Evolutionary conservation across 2,797 vertebrate genomes (phyloP), one percentile per base, ranked within the genome.

Genomic region (Brachymystax lenok): DNA sequence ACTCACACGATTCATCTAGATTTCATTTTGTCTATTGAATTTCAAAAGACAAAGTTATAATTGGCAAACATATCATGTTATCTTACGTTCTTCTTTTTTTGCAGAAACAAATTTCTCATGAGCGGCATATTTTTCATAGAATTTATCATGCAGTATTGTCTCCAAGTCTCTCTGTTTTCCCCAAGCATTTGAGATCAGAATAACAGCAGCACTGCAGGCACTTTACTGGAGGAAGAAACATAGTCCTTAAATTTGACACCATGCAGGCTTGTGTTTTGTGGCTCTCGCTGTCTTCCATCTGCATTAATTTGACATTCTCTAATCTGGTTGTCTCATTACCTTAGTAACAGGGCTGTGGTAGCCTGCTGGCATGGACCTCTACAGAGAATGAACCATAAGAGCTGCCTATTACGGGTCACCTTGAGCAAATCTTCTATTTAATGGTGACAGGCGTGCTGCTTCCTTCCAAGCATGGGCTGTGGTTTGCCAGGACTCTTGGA

Each of bases 271-370:
- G 84, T 88, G 77, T 88, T 84, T 81, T 80, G 82, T 85, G 83
- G 79, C 76, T 89, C 87, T 91, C 87, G 79, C 88, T 84, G 85
- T 88, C 87, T 88, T 86, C 88, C 87, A 89, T 90, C 89, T 90
- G 91, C 91, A 92, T 92, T 93, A 88, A 93, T 93, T 91, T 92
- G 90, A 91, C 90, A 87, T 89, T 86, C 85, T 89, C 88, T 90
- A 91, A 93, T 93, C 92, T 90, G 86, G 80, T 69, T 64, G 82
- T 90, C 86, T 89, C 80, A 89, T 93, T 94, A 93, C 85, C 91
- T 87, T 90, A 87, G 83, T 85, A 64, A 83, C 85, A 85, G 84
- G 84, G 77, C 86, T 78, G 86, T 90, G 79, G 88, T 86, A 81
- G 84, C 90, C 85, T 82, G 87, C 88, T 91, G 89, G 82, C 81